Percentiles rank a stretch among this genome's conserved stretches.
Conservation (phyloP, 1,140 invertebrate genomes). For the Drosophila ananassae region DNA sequence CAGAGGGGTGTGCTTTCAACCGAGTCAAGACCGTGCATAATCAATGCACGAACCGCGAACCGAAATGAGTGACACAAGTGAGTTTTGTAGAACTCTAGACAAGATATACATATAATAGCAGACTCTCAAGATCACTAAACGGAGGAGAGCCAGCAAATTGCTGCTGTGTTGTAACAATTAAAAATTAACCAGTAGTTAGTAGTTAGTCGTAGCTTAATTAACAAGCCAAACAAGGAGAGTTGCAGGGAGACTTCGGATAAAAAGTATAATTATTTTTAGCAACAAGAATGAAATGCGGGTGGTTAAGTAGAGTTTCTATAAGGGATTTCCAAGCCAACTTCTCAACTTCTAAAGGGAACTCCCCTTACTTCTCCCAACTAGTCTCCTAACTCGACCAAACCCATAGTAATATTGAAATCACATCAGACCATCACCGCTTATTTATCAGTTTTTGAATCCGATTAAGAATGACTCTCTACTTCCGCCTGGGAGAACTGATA, state of each 20-base stretch:
- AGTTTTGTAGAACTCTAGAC: slow-evolving; percentile 29
- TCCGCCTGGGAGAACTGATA: slow-evolving; percentile 9
- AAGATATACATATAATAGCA: slow-evolving; percentile 31
- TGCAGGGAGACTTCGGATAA: neutral
- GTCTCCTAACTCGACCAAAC: neutral
- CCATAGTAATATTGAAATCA: no score
- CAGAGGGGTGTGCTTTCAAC: slow-evolving; percentile 44
- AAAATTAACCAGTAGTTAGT: slow-evolving; percentile 73
- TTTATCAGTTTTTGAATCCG: slow-evolving; percentile 1
- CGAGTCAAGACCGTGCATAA: slow-evolving; percentile 71
- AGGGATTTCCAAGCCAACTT: no score
- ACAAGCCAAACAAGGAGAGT: slow-evolving; percentile 60
- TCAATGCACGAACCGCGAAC: slow-evolving; percentile 38
- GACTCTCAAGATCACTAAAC: slow-evolving; percentile 24
- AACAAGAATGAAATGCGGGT: neutral
- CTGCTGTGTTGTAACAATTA: slow-evolving; percentile 69
- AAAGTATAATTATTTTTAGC: slow-evolving; percentile 26
- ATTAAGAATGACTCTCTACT: slow-evolving; percentile 20
- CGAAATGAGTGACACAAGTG: slow-evolving; percentile 53
- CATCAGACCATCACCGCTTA: neutral
- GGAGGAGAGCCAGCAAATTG: slow-evolving; percentile 28
- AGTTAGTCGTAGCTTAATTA: slow-evolving; percentile 62
- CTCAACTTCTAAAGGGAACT: no score
- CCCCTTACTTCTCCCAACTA: no score
- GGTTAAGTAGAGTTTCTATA: no score